Evolutionary conservation across 2,113 vertebrate genomes (phyloP).

Genomic region (Raphicerus campestris): DNA sequence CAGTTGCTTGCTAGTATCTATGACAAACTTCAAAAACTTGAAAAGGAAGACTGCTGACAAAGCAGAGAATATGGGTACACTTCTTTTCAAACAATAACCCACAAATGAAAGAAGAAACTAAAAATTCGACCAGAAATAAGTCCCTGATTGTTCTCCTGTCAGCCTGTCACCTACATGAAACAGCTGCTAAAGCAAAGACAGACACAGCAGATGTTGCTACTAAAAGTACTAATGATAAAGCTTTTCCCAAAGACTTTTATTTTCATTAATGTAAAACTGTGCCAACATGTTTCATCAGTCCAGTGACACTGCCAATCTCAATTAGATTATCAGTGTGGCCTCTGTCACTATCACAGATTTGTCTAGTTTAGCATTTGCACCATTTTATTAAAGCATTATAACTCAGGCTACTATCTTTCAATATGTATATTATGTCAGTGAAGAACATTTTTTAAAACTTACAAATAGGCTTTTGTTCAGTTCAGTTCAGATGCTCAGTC

Average conservation of each 20-base stretch:
- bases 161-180: constrained; percentile 67
- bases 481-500: too few species aligned
- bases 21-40: constrained; percentile 54
- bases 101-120: constrained; percentile 64
- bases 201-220: constrained; percentile 30
- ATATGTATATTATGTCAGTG: not conserved
- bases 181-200: constrained; percentile 57
- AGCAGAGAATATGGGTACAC: constrained; percentile 25
- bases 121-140: constrained; percentile 69
- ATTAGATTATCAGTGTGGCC: not conserved
- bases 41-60: constrained; percentile 64
- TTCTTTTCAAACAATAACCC: constrained; percentile 61
- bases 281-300: not conserved
- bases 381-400: not conserved
- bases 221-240: constrained; percentile 28
- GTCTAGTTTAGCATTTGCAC: not conserved
- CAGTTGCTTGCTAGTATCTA: constrained; percentile 48
- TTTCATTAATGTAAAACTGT: constrained; percentile 35
- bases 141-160: constrained; percentile 67
- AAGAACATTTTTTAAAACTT: not conserved
- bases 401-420: not conserved
- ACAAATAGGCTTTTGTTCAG: not conserved
- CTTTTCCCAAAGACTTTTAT: constrained; percentile 25
- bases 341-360: not conserved
- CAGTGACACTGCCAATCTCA: not conserved